Conservation (phyloP, 2,888 invertebrate genomes). For the Thelaira solivaga region DNA sequence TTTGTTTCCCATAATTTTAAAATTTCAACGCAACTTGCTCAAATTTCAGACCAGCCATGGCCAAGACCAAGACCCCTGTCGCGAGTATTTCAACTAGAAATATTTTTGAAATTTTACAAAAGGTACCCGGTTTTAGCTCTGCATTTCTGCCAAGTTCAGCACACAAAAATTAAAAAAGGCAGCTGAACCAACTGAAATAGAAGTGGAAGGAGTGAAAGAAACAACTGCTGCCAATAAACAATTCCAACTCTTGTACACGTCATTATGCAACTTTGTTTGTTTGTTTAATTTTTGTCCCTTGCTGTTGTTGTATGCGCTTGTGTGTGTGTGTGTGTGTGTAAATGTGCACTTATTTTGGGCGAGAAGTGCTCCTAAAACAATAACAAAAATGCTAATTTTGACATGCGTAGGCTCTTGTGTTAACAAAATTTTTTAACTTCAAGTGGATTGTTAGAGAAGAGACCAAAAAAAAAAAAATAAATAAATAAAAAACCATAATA, state of each 20-base stretch:
- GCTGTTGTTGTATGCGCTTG: neutral
- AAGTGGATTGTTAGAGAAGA: conserved; percentile 45
- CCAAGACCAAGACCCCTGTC: too few species aligned
- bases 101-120: too few species aligned
- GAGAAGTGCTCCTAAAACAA: conserved; percentile 35
- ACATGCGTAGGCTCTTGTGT: conserved; percentile 61
- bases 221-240: conserved; percentile 1
- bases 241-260: conserved; percentile 11
- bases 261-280: conserved; percentile 12
- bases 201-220: neutral
- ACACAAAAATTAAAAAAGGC: too few species aligned
- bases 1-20: too few species aligned
- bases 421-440: conserved; percentile 52
- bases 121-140: too few species aligned
- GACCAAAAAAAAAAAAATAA: neutral
- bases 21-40: too few species aligned
- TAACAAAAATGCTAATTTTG: conserved; percentile 51
- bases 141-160: too few species aligned
- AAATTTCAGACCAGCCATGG: too few species aligned
- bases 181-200: too few species aligned
- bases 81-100: too few species aligned
- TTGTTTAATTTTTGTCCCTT: too few species aligned
- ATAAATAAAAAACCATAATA: neutral
- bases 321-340: neutral
- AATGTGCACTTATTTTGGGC: conserved; percentile 26